Evolutionary conservation across 2,888 invertebrate species (phyloP).

Genomic region (Drosophila nr. perissopoda): DNA sequence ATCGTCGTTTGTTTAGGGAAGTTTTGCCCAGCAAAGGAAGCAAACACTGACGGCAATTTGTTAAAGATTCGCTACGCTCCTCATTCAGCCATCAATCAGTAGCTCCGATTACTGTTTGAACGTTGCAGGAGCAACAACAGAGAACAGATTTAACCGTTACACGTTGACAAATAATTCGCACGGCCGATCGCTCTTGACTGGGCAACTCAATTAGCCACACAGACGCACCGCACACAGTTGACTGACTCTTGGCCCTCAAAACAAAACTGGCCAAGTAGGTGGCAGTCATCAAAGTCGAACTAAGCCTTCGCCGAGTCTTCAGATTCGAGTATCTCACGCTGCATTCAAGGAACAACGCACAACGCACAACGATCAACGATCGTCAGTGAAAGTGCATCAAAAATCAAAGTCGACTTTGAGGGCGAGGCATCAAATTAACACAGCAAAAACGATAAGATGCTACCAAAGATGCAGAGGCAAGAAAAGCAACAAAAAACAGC

Average conservation of each 20-base stretch:
- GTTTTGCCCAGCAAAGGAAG: conserved; percentile 50
- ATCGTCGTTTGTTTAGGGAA: conserved; percentile 68
- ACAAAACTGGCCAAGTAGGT: conserved; percentile 67
- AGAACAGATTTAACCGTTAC: conserved; percentile 69
- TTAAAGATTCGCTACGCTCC: conserved; percentile 69
- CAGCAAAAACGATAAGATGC: conserved; percentile 68
- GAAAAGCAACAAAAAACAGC: neutral
- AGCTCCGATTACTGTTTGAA: conserved; percentile 64
- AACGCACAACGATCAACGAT: conserved; percentile 15
- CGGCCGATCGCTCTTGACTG: conserved; percentile 65
- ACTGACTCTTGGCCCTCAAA: conserved; percentile 54
- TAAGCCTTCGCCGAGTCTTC: neutral
- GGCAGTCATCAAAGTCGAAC: conserved; percentile 54
- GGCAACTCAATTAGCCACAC: conserved; percentile 78
- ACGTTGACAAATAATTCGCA: conserved; percentile 77
- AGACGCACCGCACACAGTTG: conserved; percentile 67
- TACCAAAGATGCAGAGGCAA: conserved; percentile 57
- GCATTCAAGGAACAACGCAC: conserved; percentile 47
- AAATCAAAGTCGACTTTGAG: conserved; percentile 72
- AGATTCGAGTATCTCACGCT: conserved; percentile 71
- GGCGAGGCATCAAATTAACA: conserved; percentile 74
- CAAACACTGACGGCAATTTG: conserved; percentile 64
- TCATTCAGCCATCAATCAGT: conserved; percentile 54
- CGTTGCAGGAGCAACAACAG: conserved; percentile 40
- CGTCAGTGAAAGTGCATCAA: conserved; percentile 76